Evolutionary conservation across 2,888 invertebrate genomes (phyloP).

Genomic region (Malacosoma neustria): DNA sequence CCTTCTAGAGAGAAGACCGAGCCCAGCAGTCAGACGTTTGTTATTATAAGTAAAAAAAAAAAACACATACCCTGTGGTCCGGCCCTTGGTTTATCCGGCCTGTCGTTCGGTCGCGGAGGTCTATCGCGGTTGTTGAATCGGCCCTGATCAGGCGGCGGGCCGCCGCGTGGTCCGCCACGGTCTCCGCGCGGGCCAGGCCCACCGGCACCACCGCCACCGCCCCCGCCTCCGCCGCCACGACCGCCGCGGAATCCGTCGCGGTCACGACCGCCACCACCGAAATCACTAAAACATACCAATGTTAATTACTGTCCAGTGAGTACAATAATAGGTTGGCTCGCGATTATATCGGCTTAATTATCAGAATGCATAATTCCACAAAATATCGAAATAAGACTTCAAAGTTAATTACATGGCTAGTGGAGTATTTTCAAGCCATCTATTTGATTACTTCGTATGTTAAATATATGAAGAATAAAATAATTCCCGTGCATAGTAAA

Average conservation of each 20-base stretch:
- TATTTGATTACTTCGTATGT: too few species aligned
- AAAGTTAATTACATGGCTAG: too few species aligned
- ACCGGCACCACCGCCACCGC: constrained; percentile 11
- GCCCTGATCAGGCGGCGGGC: constrained; percentile 8
- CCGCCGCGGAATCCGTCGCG: constrained; percentile 39
- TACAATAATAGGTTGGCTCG: too few species aligned
- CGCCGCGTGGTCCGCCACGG: constrained; percentile 10
- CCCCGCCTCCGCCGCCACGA: constrained; percentile 20
- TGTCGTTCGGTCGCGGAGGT: constrained; percentile 14
- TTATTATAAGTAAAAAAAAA: neutral
- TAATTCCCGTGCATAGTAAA: too few species aligned
- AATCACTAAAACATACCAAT: constrained; percentile 11
- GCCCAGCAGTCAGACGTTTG: too few species aligned
- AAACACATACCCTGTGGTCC: constrained; percentile 7
- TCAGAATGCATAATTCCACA: too few species aligned
- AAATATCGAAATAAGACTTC: too few species aligned
- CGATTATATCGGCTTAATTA: too few species aligned
- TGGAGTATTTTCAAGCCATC: too few species aligned
- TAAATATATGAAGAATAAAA: too few species aligned
- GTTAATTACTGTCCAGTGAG: too few species aligned
- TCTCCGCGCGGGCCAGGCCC: constrained; percentile 11
- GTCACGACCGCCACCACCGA: constrained; percentile 28
- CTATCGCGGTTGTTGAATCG: constrained; percentile 19
- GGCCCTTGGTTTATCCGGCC: constrained; percentile 15
- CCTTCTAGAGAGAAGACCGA: too few species aligned